Evolutionary conservation across 2,888 invertebrate genomes (phyloP), one percentile per base, ranked within the genome.

Genomic region (Apodemia zela): DNA sequence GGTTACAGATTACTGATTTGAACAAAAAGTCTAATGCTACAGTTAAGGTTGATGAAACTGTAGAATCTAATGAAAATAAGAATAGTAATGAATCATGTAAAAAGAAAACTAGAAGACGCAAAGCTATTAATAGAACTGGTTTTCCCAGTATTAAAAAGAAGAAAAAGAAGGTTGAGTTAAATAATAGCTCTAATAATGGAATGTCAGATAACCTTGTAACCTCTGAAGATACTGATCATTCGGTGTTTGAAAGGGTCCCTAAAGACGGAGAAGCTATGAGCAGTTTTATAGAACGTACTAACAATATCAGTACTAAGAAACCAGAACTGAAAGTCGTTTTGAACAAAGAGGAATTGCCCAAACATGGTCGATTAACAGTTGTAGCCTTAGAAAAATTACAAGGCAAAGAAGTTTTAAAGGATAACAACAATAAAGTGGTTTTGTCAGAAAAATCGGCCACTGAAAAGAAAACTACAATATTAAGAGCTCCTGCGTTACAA

Each of bases 81-180:
- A 68, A 75, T 29, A 65, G 75, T 29, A 65, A 63, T 29, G 87
- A 87, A 6, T 63, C 70, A 0, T 73, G 75, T 35, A 88, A 87
- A 71, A 90, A 93, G 67, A 93, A 92, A 75, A 80, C 93, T 2
- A 93, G 94, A 73, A 93, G 96, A 72, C 93, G 97, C 51, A 95
- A 97, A 79, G 94, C 96, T 21, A 95, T 96, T 54, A 97, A 97
- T 78, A 93, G 97, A 72, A 97, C 97, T 18, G 98, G 98, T 4
- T 98, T 98, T 80, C 98, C 98, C 0, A 96, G 94, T 25, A 89
- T 96, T 17, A 96, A 96, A 75, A 95, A 94, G 78, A 97, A 97
- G 84, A 97, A 97, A 79, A 95, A 96, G 79, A 96, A 94, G 74
- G 69, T 85, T 61, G 89, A 89, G 67, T 71, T 75, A 63, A 78